Base-by-base conservation (phyloP, 2,888 invertebrate species). In the Galerucella calmariensis region DNA sequence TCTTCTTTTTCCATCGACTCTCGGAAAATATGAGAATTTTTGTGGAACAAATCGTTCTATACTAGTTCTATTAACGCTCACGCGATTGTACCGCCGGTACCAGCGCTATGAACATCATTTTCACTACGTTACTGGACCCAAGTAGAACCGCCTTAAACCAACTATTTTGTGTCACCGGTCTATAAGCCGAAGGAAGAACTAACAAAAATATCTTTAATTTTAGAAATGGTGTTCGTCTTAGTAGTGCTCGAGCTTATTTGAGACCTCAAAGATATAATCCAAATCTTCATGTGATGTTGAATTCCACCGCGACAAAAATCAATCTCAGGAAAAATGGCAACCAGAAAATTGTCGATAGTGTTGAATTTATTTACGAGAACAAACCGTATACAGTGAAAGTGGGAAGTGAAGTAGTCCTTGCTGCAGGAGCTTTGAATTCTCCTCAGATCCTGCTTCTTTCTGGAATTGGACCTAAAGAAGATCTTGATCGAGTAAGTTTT, bases 371-470 rank as follows among this genome's bases (percentile, higher is more conserved):
- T 5, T 90, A 90, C 80, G 86, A 90, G 44, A 89, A 89, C 0
- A 83, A 86, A 75, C 87, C 85, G 4, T 88, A 86, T 74, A 86
- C 84, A 2, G 90, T 90, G 0, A 86, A 85, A 11, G 91, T 89
- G 11, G 88, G 84, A 44, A 90, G 89, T 79, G 92, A 92, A 88
- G 90, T 90, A 4, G 88, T 93, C 56, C 82, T 93, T 16, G 90
- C 91, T 2, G 92, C 89, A 4, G 93, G 93, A 1, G 90, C 93
- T 0, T 84, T 93, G 11, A 92, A 92, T 85, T 91, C 92, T 0
- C 93, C 93, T 0, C 92, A 93, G 86, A 86, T 93, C 12, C 88
- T 93, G 3, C 83, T 93, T 3, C 88, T 92, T 3, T 93, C 93
- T 0, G 93, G 93, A 11, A 89, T 93, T 9, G 93, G 93, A 0